These are phyloP conservation scores for Arion vulgaris DNA, from an alignment of 1,140 invertebrate species.

Conservation along the genomic window DNA sequence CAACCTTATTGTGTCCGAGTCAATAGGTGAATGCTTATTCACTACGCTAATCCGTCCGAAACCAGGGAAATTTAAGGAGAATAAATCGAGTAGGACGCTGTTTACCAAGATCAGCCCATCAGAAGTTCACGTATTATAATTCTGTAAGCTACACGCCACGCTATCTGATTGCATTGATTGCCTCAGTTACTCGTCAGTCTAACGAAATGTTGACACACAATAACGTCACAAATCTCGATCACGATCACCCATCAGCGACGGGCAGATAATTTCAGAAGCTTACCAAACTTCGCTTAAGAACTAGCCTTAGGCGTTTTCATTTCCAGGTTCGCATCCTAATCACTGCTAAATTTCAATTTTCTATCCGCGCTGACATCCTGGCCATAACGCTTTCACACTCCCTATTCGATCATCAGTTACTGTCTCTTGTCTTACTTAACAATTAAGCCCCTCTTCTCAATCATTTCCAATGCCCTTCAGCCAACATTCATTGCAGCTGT, in stretches of 20 bases:
- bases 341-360: conserved; percentile 33
- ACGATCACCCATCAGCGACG: background rate
- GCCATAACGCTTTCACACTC: background rate
- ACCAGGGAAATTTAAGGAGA: no score
- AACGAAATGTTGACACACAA: background rate
- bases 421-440: background rate
- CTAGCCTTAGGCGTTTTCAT: background rate
- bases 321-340: conserved; percentile 18
- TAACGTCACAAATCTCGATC: background rate
- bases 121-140: no score
- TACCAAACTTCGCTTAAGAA: background rate
- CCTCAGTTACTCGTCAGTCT: background rate
- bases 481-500: background rate
- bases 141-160: background rate
- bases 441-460: background rate
- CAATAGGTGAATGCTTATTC: no score
- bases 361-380: background rate
- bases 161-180: background rate
- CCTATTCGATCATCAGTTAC: background rate
- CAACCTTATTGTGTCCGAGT: no score
- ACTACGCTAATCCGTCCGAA: no score
- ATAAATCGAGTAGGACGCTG: no score
- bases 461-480: background rate
- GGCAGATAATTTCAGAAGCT: conserved; percentile 7
- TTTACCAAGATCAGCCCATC: no score